Evolutionary conservation across 1,140 invertebrate species (phyloP).

Genomic region (Nomia melanderi): DNA sequence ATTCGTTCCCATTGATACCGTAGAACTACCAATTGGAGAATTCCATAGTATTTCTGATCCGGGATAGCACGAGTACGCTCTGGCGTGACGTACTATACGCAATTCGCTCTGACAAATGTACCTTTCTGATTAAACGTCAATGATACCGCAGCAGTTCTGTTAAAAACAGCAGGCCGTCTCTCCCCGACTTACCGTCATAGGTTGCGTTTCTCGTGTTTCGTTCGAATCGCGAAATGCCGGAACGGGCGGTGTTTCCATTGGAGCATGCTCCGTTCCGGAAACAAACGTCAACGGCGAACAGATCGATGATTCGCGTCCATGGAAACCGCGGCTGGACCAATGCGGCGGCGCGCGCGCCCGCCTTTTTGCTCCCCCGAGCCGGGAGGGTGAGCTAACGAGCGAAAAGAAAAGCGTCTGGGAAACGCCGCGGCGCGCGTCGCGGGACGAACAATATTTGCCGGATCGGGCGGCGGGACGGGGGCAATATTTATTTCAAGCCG

Average conservation of each 20-base stretch:
- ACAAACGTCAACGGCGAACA: slow-evolving; percentile 70
- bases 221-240: slow-evolving; percentile 19
- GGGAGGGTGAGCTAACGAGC: neutral
- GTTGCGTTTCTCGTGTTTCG: neutral
- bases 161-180: no score
- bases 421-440: neutral
- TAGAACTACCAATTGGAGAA: no score
- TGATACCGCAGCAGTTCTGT: no score
- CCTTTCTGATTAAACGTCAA: no score
- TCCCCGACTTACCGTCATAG: neutral
- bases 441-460: neutral
- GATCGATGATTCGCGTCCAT: slow-evolving; percentile 78
- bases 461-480: neutral
- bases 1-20: no score
- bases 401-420: slow-evolving; percentile 41
- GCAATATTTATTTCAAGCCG: neutral
- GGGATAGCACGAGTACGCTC: no score
- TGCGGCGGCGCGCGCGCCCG: slow-evolving; percentile 58
- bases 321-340: slow-evolving; percentile 78
- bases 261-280: slow-evolving; percentile 71
- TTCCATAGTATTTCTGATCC: no score
- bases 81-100: no score
- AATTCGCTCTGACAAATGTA: no score
- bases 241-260: slow-evolving; percentile 42
- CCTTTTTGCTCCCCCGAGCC: slow-evolving; percentile 33